Conservation (phyloP, 2,113 vertebrate species). For the Carassius carassius region DNA sequence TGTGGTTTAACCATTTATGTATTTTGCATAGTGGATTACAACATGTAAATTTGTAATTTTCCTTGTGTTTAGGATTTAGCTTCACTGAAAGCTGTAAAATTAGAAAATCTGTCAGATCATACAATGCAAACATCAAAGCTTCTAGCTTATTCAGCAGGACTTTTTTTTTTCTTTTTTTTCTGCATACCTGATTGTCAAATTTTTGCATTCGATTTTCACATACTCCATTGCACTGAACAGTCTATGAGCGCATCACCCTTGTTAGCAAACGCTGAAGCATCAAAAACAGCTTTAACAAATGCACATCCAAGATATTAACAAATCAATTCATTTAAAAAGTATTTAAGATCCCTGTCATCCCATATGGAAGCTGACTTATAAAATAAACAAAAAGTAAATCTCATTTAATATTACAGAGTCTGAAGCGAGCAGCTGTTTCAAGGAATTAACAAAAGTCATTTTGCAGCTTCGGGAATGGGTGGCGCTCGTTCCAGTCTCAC, state of each 20-base stretch:
- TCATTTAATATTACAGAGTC: conserved; percentile 33
- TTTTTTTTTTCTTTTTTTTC: conserved; percentile 14
- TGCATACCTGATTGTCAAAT: conserved; percentile 45
- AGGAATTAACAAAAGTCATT: conserved; percentile 69
- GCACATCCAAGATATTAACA: conserved; percentile 39
- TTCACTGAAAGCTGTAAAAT: not conserved
- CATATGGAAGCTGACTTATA: conserved; percentile 48
- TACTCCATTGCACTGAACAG: conserved; percentile 54
- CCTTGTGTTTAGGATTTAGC: not conserved
- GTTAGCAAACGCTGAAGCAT: conserved; percentile 51
- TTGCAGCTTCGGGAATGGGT: conserved; percentile 86
- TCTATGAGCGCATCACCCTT: conserved; percentile 46
- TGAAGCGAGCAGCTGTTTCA: conserved; percentile 11
- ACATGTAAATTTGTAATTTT: conserved; percentile 1
- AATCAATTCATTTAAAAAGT: conserved; percentile 29
- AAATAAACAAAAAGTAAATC: conserved; percentile 28
- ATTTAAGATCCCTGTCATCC: conserved; percentile 55
- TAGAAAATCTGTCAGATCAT: conserved; percentile 15
- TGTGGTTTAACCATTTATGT: not conserved
- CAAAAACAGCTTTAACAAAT: conserved; percentile 46
- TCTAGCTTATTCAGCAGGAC: conserved; percentile 47
- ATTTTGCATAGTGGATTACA: conserved; percentile 54
- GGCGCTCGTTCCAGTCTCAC: conserved; percentile 81
- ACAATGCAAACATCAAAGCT: conserved; percentile 1
- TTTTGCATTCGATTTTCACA: conserved; percentile 40